Percentiles rank a stretch among this genome's conserved stretches.
These are phyloP conservation scores for Ichneumoninae sp. DNA, from an alignment of 2,888 invertebrate species.

Conservation along the genomic window DNA sequence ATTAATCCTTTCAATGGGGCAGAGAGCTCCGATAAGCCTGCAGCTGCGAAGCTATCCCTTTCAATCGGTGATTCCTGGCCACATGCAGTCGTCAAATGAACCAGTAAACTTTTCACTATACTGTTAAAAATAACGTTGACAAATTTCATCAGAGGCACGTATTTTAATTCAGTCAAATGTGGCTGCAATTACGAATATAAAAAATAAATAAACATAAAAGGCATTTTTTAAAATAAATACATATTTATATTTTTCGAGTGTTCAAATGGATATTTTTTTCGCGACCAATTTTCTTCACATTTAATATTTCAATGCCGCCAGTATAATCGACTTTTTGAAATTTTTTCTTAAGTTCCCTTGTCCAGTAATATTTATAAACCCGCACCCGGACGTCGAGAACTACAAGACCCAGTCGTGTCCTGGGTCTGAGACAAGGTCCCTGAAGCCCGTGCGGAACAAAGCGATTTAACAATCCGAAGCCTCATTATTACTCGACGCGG, in stretches of 20 bases:
- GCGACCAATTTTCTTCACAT: neutral
- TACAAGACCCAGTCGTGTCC: neutral
- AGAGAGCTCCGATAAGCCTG: slow-evolving; percentile 9
- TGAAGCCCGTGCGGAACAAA: slow-evolving; percentile 17
- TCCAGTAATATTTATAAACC: neutral
- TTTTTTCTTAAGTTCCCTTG: neutral
- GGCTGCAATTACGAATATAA: neutral
- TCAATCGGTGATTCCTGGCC: neutral
- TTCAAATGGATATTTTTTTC: neutral
- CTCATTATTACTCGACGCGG: slow-evolving; percentile 39
- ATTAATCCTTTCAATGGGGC: slow-evolving; percentile 23
- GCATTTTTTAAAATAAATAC: too few relatives aligned
- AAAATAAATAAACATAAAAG: neutral
- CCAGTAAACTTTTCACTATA: neutral
- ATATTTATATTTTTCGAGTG: neutral
- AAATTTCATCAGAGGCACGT: neutral
- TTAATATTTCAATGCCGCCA: too few relatives aligned
- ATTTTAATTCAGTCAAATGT: neutral
- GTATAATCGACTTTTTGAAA: neutral
- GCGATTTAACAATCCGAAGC: slow-evolving; percentile 38
- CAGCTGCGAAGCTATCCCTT: slow-evolving; percentile 9
- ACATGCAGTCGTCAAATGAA: neutral
- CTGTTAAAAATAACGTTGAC: neutral
- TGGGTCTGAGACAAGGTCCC: neutral
- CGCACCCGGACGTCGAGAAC: neutral